Conservation (phyloP, 2,888 invertebrate genomes). For the Drosophila cracens region DNA sequence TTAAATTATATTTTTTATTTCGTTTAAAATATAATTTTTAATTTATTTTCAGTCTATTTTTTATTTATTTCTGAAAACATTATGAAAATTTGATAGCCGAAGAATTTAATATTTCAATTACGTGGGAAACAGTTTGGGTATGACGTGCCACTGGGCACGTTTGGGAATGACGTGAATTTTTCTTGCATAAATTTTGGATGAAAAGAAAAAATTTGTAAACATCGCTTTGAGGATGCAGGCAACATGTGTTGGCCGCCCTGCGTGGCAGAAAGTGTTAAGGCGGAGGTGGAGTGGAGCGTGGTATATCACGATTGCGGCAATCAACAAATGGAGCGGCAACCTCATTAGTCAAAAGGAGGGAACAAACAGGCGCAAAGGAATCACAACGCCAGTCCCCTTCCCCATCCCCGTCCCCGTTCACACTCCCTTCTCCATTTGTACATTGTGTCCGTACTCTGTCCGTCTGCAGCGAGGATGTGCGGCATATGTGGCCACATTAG, state of each 20-base stretch:
- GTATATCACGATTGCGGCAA: conserved; percentile 65
- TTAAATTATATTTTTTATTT: no score
- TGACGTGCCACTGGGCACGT: conserved; percentile 31
- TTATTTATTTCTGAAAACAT: not conserved
- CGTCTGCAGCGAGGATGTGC: conserved; percentile 42
- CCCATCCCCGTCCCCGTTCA: not conserved
- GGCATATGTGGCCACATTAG: conserved; percentile 63
- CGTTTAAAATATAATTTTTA: no score
- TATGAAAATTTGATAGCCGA: not conserved
- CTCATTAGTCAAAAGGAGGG: conserved; percentile 65
- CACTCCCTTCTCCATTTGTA: not conserved
- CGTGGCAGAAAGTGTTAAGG: conserved; percentile 6
- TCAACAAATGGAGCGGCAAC: conserved; percentile 71
- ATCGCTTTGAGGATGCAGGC: conserved; percentile 37
- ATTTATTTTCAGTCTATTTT: no score
- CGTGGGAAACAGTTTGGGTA: not conserved
- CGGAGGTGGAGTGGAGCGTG: conserved; percentile 13
- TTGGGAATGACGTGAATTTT: conserved; percentile 51
- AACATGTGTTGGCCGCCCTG: conserved; percentile 44
- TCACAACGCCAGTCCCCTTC: conserved; percentile 15
- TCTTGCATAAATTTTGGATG: conserved; percentile 51
- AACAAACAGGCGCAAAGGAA: conserved; percentile 40
- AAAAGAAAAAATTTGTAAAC: conserved; percentile 43
- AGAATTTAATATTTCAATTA: conserved; percentile 30
- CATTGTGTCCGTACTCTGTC: conserved; percentile 5